These are phyloP conservation scores for Nylanderia fulva DNA, from an alignment of 1,140 invertebrate species.

Conservation along the genomic window DNA sequence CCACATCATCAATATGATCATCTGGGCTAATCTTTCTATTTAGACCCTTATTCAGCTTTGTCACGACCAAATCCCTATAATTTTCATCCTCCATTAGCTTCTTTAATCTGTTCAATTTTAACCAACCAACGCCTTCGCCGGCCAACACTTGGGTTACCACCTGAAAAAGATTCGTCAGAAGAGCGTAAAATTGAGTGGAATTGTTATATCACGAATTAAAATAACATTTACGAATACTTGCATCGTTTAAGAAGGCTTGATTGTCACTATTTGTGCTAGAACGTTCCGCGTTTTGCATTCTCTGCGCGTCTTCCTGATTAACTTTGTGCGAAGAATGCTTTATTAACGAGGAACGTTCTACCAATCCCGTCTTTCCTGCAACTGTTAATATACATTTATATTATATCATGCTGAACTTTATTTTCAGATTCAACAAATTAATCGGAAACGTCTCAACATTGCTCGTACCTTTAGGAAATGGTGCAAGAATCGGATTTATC, in stretches of 20 bases:
- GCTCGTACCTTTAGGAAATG: constrained; percentile 89
- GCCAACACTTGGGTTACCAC: constrained; percentile 96
- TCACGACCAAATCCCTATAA: constrained; percentile 97
- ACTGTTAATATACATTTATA: constrained; percentile 4
- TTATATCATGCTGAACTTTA: background rate
- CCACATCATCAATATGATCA: constrained; percentile 99
- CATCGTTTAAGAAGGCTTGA: constrained; percentile 94
- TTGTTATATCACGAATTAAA: constrained; percentile 20
- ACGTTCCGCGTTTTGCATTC: constrained; percentile 89
- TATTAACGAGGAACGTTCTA: constrained; percentile 96
- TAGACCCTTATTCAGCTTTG: constrained; percentile 97
- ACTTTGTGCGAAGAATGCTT: constrained; percentile 91
- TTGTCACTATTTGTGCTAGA: constrained; percentile 93
- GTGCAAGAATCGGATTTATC: constrained; percentile 89
- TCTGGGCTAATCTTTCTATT: constrained; percentile 97
- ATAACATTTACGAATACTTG: constrained; percentile 81
- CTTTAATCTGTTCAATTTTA: constrained; percentile 97
- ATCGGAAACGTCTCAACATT: background rate
- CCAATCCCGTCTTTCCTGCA: constrained; percentile 89
- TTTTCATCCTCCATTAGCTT: constrained; percentile 99
- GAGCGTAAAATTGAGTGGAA: background rate
- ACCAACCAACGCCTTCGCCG: constrained; percentile 98
- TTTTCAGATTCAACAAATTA: background rate
- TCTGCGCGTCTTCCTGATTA: constrained; percentile 89
- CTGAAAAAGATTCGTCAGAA: constrained; percentile 84